phyloP scores from a whole-genome alignment of 2,797 vertebrate genomes.

The Sorex maritimensis region DNA sequence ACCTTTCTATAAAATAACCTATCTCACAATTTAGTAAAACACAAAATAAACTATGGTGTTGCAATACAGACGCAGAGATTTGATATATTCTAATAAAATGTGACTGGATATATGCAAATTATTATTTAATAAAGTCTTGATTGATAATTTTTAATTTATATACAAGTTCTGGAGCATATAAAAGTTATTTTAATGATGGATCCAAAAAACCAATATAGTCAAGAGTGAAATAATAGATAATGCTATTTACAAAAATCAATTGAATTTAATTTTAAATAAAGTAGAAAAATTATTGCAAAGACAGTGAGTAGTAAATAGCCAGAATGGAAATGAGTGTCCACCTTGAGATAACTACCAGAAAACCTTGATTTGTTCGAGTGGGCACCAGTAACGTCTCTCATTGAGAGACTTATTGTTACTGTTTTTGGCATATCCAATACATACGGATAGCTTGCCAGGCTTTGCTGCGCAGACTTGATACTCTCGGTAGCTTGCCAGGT shows the following conservation, averaged over 20 bases:
- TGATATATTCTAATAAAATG: too few species aligned
- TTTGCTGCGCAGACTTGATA: too few species aligned
- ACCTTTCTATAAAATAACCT: neutral
- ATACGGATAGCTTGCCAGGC: too few species aligned
- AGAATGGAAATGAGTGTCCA: slow-evolving; percentile 57
- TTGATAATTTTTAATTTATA: slow-evolving; percentile 2
- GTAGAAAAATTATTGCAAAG: neutral
- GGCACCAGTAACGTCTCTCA: too few species aligned
- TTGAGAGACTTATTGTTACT: too few species aligned
- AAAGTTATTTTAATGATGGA: neutral
- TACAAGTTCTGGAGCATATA: neutral
- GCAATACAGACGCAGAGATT: neutral
- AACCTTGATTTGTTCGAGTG: neutral
- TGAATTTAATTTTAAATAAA: neutral
- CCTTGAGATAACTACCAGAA: slow-evolving; percentile 44
- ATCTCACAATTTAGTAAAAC: too few species aligned
- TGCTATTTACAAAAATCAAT: neutral
- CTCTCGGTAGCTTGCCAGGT: too few species aligned
- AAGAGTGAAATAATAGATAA: neutral
- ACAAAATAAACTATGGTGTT: neutral
- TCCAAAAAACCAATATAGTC: neutral
- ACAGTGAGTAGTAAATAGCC: neutral
- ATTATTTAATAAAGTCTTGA: slow-evolving; percentile 29
- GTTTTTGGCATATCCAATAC: too few species aligned
- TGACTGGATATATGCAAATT: neutral